Base-by-base conservation (phyloP, 2,113 vertebrate genomes). In the Stercorarius parasiticus region DNA sequence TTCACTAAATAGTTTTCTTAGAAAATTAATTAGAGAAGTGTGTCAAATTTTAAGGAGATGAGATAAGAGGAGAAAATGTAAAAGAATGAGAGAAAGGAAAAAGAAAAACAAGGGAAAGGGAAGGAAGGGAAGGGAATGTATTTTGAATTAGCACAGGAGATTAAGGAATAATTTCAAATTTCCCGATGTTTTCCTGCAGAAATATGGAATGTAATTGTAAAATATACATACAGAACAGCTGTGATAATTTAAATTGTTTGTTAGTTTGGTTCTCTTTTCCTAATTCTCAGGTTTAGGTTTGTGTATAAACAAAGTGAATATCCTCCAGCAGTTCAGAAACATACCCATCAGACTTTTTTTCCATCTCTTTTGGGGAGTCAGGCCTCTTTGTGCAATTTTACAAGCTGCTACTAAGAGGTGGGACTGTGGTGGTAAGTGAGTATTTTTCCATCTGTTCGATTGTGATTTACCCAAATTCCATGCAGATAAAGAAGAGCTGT, bases 391-490 rank as follows among this genome's bases (percentile, higher is more conserved):
- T 32, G 32, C 40, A 77, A 76, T 85, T 97, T 97, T 97, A 94
- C 40, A 89, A 94, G 86, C 90, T 95, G 89, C 88, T 96, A 82
- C 88, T 90, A 67, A 90, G 92, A 95, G 74, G 93, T 97, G 93
- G 95, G 73, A 77, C 27, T 71, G 23, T 66, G 72, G 34, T 58
- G 53, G 55, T 88, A 83, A 34, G 27, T 96, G 93, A 98, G 69
- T 94, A 93, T 95, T 98, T 97, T 97, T 88, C 97, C 96, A 98
- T 98, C 97, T 98, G 98, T 95, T 98, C 89, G 83, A 95, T 70
- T 95, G 90, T 97, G 95, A 97, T 97, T 98, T 98, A 96, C 94
- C 87, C 90, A 97, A 97, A 98, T 98, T 97, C 96, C 96, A 97
- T 59, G 93, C 95, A 97, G 97, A 98, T 98, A 97, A 97, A 98